Conservation (phyloP, 2,888 invertebrate genomes). For the Melinopterus prodromus region DNA sequence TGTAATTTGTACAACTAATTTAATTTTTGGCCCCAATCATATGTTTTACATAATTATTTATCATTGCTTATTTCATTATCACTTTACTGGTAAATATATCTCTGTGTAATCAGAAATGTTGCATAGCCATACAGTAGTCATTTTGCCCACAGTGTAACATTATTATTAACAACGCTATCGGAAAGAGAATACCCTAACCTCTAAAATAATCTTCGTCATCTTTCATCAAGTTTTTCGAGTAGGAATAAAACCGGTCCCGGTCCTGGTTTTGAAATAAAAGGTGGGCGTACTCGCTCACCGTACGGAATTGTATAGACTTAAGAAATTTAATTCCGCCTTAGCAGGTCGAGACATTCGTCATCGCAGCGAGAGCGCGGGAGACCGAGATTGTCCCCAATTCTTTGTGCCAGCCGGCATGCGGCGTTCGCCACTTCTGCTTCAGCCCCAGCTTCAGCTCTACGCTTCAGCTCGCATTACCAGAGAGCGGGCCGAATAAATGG, state of each 20-base stretch:
- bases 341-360: background rate
- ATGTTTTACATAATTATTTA: too few relatives aligned
- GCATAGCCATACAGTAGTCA: too few relatives aligned
- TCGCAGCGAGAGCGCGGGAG: background rate
- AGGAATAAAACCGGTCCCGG: background rate
- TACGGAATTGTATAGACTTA: background rate
- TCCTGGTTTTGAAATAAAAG: background rate
- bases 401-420: background rate
- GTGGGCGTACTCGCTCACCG: background rate
- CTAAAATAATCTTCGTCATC: too few relatives aligned
- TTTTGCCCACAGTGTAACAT: too few relatives aligned
- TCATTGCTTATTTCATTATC: too few relatives aligned
- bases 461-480: background rate
- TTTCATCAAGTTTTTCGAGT: background rate
- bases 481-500: background rate
- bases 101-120: too few relatives aligned
- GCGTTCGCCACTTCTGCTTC: background rate
- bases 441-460: too few relatives aligned
- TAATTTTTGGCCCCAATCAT: too few relatives aligned
- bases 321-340: background rate
- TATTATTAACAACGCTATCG: too few relatives aligned
- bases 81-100: too few relatives aligned
- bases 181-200: too few relatives aligned
- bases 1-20: too few relatives aligned
- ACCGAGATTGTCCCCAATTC: background rate